Base-by-base conservation (phyloP, 2,888 invertebrate species). In the Galerucella calmariensis region DNA sequence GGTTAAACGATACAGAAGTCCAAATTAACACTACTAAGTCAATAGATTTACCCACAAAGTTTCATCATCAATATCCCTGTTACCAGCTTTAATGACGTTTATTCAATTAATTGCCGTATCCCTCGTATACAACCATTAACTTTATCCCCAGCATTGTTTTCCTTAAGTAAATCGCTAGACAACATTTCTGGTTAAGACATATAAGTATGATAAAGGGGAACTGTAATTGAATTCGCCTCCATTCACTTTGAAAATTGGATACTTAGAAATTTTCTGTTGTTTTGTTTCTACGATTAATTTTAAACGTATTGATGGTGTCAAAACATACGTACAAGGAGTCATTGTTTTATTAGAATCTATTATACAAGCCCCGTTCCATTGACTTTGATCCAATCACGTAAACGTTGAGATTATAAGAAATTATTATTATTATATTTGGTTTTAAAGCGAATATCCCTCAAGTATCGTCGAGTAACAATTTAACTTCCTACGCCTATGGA, bases 201-300 rank as follows among this genome's bases (percentile, higher is more conserved):
- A 14, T 48, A 48, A 48, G 48, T 48, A 8, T 14, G n/a, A 53
- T 53, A n/a, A 53, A 53, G 53, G 53, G 53, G 53, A 16, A 53
- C 8, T 53, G 14, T 53, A 53, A 53, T 53, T 53, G 53, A 53
- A 53, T 53, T 53, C 14, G 14, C 6, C 8, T 14, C 53, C 53
- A 8, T n/a, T 53, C 53, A 53, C n/a, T 53, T 53, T 53, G 53
- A 53, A 53, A 53, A 53, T 53, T 53, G 53, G 53, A 53, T 51
- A 51, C n/a, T 51, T 51, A n/a, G 51, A n/a, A 51, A 51, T n/a
- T 51, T 51, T 51, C 51, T 51, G n/a, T 51, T 51, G 51, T 51
- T 51, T 51, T n/a, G n/a, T 35, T 35, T 35, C n/a, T 51, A 51
- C 51, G 51, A 51, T 12, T 14, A n/a, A 51, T 51, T 51, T 12